A percentile compares a stretch with the other conserved stretches of the same genome.
These are phyloP conservation scores for Cyrtonyx montezumae DNA, from an alignment of 2,113 vertebrate genomes.

Conservation along the genomic window DNA sequence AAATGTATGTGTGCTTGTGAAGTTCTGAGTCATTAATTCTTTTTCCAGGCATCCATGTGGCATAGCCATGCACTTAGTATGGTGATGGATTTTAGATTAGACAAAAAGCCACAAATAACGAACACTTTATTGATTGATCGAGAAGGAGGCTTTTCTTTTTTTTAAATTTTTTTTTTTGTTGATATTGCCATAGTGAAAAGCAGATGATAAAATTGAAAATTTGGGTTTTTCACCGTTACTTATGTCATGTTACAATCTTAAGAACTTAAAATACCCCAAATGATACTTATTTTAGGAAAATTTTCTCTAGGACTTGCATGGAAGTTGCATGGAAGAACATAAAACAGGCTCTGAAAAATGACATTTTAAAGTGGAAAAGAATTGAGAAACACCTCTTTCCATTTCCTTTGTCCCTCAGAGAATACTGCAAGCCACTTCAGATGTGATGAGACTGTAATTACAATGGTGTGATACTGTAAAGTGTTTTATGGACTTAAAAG, in stretches of 20 bases:
- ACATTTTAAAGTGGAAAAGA: not conserved
- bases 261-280: not conserved
- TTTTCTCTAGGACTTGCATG: not conserved
- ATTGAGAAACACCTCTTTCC: not conserved
- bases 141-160: not conserved
- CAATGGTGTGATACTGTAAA: not conserved
- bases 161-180: not conserved
- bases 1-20: not conserved
- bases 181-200: not conserved
- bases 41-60: not conserved
- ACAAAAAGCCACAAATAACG: not conserved
- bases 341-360: not conserved
- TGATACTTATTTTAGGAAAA: accelerated
- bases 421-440: not conserved
- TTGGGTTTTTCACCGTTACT: not conserved
- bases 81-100: not conserved
- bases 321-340: not conserved
- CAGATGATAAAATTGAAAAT: not conserved
- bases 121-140: not conserved
- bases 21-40: constrained; percentile 50
- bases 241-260: not conserved
- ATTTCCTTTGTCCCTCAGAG: not conserved
- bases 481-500: not conserved
- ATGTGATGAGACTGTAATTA: not conserved
- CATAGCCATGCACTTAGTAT: not conserved